phyloP scores from a whole-genome alignment of 1,140 invertebrate species.

The Eumeta japonica region DNA sequence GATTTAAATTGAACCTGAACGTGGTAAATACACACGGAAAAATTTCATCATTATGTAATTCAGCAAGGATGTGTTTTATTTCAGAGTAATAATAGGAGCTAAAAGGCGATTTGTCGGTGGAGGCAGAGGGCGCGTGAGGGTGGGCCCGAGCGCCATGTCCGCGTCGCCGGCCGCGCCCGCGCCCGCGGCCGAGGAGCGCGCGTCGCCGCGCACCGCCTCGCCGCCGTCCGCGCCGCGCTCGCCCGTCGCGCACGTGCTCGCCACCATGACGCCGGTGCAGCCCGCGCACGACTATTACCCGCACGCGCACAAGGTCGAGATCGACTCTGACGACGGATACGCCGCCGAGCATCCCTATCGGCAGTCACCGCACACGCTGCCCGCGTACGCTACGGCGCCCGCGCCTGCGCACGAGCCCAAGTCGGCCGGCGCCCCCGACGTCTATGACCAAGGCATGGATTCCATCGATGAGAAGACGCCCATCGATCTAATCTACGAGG shows the following conservation, averaged over 20 bases:
- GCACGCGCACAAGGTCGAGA: constrained; percentile 57
- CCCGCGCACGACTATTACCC: constrained; percentile 62
- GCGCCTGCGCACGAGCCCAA: constrained; percentile 53
- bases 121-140: constrained; percentile 2
- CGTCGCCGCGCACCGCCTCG: constrained; percentile 26
- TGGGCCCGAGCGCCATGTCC: constrained; percentile 32
- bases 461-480: constrained; percentile 69
- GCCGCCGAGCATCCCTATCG: constrained; percentile 56
- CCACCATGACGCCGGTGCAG: constrained; percentile 68
- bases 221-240: constrained; percentile 44
- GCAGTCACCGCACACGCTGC: constrained; percentile 52
- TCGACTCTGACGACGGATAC: constrained; percentile 55
- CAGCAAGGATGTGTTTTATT: too few species aligned
- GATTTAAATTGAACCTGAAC: too few species aligned
- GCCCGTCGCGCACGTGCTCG: constrained; percentile 68
- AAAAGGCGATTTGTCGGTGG: not conserved
- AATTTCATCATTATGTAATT: too few species aligned
- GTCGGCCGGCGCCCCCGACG: constrained; percentile 51
- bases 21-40: too few species aligned
- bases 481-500: constrained; percentile 78
- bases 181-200: constrained; percentile 26
- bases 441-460: constrained; percentile 61
- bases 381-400: constrained; percentile 60
- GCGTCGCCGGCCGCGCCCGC: constrained; percentile 29
- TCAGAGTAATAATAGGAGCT: not conserved